phyloP scores from a whole-genome alignment of 2,113 vertebrate species.

The Tyto alba region DNA sequence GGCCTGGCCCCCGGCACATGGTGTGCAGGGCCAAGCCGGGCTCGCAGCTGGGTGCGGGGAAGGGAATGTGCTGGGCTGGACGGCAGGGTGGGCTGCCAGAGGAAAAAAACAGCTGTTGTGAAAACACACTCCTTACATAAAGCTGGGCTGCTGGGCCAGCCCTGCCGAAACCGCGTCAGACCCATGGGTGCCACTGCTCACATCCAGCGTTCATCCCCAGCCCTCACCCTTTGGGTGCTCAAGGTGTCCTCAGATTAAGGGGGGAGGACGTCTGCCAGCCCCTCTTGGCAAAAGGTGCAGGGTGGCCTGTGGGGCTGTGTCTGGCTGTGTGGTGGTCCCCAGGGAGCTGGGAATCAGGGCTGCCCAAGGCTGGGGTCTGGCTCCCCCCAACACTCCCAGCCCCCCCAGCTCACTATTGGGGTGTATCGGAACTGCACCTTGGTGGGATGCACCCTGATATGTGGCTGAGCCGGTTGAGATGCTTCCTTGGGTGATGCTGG shows the following conservation, averaged over 20 bases:
- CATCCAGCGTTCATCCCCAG: no score
- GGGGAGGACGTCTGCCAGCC: not conserved
- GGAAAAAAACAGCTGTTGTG: not conserved
- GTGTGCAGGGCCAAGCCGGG: not conserved
- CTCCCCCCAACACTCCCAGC: not conserved
- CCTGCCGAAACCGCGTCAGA: not conserved
- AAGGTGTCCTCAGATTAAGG: not conserved
- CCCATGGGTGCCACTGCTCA: not conserved
- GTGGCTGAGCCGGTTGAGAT: no score
- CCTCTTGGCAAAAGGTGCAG: not conserved
- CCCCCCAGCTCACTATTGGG: fast-evolving
- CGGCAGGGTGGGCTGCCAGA: not conserved
- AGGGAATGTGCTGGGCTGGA: not conserved
- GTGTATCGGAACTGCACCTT: fast-evolving
- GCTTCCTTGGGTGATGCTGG: not conserved
- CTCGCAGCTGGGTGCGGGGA: not conserved
- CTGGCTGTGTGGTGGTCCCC: not conserved
- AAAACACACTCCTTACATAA: constrained; percentile 16
- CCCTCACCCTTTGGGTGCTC: not conserved
- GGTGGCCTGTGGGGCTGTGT: fast-evolving
- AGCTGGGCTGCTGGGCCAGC: not conserved
- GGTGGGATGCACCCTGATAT: fast-evolving
- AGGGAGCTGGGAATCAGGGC: fast-evolving
- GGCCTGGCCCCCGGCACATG: not conserved
- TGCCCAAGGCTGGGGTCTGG: not conserved